Evolutionary conservation across 2,113 vertebrate species (phyloP).

Genomic region (Typhlomys cinereus): DNA sequence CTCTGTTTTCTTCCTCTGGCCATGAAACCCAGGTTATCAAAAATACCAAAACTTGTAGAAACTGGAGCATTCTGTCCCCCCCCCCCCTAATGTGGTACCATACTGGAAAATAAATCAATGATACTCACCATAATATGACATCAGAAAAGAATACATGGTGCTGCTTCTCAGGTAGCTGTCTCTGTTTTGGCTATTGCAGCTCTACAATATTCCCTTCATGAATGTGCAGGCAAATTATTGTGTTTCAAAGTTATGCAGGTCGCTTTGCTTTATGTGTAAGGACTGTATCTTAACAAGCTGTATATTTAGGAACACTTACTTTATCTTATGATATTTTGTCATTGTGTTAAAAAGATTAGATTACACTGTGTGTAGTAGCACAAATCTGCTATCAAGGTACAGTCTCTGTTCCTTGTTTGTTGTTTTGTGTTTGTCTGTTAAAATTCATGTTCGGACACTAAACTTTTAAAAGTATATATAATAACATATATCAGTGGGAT

Average conservation of each 20-base stretch:
- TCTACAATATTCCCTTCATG: background rate
- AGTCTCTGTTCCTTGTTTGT: background rate
- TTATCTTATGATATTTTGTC: background rate
- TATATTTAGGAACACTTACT: background rate
- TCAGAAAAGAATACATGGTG: background rate
- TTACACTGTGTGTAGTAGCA: background rate
- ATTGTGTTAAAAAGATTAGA: background rate
- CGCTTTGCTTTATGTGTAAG: background rate
- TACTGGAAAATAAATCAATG: background rate
- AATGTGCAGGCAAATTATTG: background rate
- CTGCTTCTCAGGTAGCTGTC: background rate
- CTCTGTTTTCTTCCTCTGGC: background rate
- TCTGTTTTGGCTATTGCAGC: background rate
- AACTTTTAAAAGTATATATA: no score
- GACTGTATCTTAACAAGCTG: background rate
- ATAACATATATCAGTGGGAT: no score
- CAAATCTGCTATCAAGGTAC: background rate
- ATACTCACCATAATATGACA: background rate
- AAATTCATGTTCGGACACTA: background rate
- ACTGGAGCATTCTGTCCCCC: background rate
- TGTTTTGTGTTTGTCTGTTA: background rate
- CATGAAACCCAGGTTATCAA: background rate
- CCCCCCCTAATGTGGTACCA: background rate
- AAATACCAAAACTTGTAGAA: background rate
- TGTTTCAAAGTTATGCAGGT: background rate